A percentile compares a stretch with the other conserved stretches of the same genome.
Evolutionary conservation across 2,888 invertebrate species (phyloP).

Genomic region (Aphidius colemani): DNA sequence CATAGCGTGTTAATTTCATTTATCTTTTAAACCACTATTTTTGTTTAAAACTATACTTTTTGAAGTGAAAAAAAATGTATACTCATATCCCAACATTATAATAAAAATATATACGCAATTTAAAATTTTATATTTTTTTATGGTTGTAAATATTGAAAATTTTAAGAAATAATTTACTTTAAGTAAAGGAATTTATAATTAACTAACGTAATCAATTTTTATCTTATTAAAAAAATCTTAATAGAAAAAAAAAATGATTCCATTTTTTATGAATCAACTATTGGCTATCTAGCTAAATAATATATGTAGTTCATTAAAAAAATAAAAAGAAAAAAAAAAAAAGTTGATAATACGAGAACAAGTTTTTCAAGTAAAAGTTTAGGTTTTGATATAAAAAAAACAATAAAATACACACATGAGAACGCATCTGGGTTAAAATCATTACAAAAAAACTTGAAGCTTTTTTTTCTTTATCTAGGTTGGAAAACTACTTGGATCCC

Average conservation of each 20-base stretch:
- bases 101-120: no score
- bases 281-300: no score
- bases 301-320: no score
- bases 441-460: slow-evolving; percentile 39
- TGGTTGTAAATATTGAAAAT: not conserved
- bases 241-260: not conserved
- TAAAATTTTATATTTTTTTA: slow-evolving; percentile 4
- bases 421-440: slow-evolving; percentile 58
- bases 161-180: not conserved
- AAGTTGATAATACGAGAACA: no score
- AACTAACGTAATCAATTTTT: not conserved
- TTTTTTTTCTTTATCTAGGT: slow-evolving; percentile 23
- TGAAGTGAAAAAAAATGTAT: no score
- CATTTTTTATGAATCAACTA: no score
- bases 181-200: no score
- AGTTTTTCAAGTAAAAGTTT: slow-evolving; percentile 11
- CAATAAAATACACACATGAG: slow-evolving; percentile 53
- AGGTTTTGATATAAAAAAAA: slow-evolving; percentile 47
- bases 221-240: not conserved
- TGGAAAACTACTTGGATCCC: slow-evolving; percentile 10
- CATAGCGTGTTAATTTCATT: no score
- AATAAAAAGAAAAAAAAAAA: no score
- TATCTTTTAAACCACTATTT: no score
- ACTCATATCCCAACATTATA: no score
- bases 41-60: no score